Base-by-base conservation (phyloP, 2,113 vertebrate species). In the Anhinga anhinga region DNA sequence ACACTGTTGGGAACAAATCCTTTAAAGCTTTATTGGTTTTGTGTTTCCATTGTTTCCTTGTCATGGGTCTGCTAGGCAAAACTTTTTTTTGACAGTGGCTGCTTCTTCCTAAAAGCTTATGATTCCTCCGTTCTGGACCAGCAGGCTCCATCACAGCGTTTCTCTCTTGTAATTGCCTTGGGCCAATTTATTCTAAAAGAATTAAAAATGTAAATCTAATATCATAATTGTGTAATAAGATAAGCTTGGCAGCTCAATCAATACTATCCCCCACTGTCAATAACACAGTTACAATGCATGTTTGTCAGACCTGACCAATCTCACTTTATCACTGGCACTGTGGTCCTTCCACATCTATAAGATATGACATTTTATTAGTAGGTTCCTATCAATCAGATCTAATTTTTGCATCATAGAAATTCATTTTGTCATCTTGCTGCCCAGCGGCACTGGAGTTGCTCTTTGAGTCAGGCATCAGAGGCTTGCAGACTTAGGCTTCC, bases 161-260 rank as follows among this genome's bases (percentile, higher is more conserved):
- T 97, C 85, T 95, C 91, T 88, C 82, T 86, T 30, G 77, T 98
- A 98, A 98, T 98, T 98, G 95, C 96, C 95, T 96, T 13, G 88
- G 94, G 95, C 97, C 97, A 97, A 98, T 98, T 97, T 98, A 97
- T 98, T 93, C 97, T 98, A 98, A 98, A 98, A 97, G 98, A 98
- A 99, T 99, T 99, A 99, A 99, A 99, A 98, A 99, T 99, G 98
- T 97, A 99, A 99, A 99, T 99, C 98, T 98, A 98, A 99, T 99
- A 98, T 97, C 98, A 97, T 98, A 97, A 98, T 98, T 98, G 97
- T 86, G 94, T 99, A 99, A 99, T 98, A 98, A 94, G 98, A 99
- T 99, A 87, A 98, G 93, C 92, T 91, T 98, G 98, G 98, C 98
- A 98, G 98, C 90, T 84, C 90, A 95, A 99, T 99, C 99, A 94